Evolutionary conservation across 2,888 invertebrate genomes (phyloP), one percentile per base, ranked within the genome.

Genomic region (Atethmia centrago): DNA sequence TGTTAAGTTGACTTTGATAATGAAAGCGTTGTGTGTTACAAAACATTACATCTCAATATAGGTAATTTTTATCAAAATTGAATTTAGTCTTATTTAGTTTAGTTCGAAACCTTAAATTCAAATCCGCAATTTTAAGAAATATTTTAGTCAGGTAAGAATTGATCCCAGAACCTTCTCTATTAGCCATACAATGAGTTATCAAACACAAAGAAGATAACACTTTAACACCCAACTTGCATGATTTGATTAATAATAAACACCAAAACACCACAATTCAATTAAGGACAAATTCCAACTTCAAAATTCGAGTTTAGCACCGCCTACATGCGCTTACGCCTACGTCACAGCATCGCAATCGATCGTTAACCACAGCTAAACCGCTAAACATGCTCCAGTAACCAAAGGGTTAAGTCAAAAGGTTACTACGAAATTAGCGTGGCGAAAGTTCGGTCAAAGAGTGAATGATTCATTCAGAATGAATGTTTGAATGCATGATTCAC

Each of bases 281-380:
- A 80, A 80, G 77, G 79, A 75, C 68, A 79, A 80, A 83, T 84
- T 74, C 76, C 73, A 53, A 63, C 47, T 56, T 69, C 71, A 25
- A 72, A 80, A 71, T 80, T 66, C 71, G 28, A 59, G 51, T 75
- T 71, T 49, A 63, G 56, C 79, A 70, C 64, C 83, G 59, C 84
- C 85, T 61, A 86, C 86, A 70, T 77, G 77, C 80, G 74, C 80
- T 42, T 74, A 71, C 83, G 67, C 87, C 87, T 84, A 89, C 89
- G 71, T 83, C 83, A 83, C 80, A 80, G 72, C 84, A 74, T 85
- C 68, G 81, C 82, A 73, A 80, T 77, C 80, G 64, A 76, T 84
- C 61, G 70, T 84, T 80, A 86, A 86, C 55, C 77, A 62, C 82
- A 25, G 55, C 31, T 69, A 58, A 66, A 64, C 63, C 1, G 7